Conservation (phyloP, 2,888 invertebrate species). For the Agonopterix arenella region DNA sequence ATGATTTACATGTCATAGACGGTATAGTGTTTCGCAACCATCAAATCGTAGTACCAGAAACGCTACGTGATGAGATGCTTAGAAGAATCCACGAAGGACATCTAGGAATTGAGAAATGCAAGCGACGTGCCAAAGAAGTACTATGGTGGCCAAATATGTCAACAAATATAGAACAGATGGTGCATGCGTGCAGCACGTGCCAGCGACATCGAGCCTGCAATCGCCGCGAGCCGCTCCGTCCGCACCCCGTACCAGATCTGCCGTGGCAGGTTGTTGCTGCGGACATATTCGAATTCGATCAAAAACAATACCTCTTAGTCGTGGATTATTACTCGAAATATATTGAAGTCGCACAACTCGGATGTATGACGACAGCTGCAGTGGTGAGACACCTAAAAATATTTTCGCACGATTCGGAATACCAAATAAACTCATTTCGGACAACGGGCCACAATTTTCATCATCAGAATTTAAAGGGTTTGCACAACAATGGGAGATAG, state of each 20-base stretch:
- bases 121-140: constrained; percentile 16
- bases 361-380: not conserved
- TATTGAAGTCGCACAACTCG: not conserved
- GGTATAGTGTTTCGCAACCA: constrained; percentile 19
- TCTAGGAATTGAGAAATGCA: constrained; percentile 16
- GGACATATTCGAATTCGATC: not conserved
- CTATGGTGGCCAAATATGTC: constrained; percentile 13
- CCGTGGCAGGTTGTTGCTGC: constrained; percentile 5
- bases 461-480: constrained; percentile 6
- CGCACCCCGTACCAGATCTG: constrained; percentile 1
- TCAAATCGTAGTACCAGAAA: constrained; percentile 17
- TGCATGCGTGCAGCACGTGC: not conserved
- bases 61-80: constrained; percentile 16
- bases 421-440: constrained; percentile 3
- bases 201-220: not conserved
- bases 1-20: constrained; percentile 12
- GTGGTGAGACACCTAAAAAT: constrained; percentile 1
- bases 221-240: not conserved
- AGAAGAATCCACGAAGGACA: constrained; percentile 22
- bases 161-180: constrained; percentile 6
- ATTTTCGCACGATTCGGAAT: constrained; percentile 6
- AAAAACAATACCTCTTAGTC: not conserved
- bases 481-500: not conserved
- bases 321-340: constrained; percentile 9
- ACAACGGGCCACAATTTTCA: constrained; percentile 1